phyloP scores from a whole-genome alignment of 2,797 vertebrate species.

The Setipinna tenuifilis region DNA sequence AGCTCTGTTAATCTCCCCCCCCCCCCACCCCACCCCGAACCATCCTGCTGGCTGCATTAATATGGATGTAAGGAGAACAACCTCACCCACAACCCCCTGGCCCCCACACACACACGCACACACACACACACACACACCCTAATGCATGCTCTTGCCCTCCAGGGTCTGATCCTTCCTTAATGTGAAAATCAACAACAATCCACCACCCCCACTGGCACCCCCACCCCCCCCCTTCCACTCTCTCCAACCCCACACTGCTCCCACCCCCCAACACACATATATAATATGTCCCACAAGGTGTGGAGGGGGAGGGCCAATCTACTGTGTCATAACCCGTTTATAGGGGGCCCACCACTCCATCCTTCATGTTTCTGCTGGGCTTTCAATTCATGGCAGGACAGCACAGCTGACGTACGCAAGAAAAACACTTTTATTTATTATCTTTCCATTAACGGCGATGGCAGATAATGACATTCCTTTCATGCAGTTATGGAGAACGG shows the following conservation, averaged over 20 bases:
- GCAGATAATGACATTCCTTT: background rate
- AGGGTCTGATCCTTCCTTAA: too few relatives aligned
- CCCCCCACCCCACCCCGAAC: background rate
- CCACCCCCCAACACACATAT: background rate
- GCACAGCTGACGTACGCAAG: background rate
- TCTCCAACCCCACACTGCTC: too few relatives aligned
- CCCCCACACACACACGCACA: background rate
- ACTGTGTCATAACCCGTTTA: background rate
- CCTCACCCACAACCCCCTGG: background rate
- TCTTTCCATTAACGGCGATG: background rate
- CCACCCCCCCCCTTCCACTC: too few relatives aligned
- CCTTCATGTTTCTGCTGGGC: background rate
- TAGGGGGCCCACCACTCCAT: background rate
- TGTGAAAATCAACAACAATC: too few relatives aligned
- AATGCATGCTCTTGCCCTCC: too few relatives aligned
- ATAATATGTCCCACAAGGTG: background rate
- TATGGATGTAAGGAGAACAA: slow-evolving; percentile 1
- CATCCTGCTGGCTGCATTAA: slow-evolving; percentile 11
- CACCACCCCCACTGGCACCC: too few relatives aligned
- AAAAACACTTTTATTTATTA: background rate
- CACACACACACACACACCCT: background rate
- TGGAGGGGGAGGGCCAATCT: background rate
- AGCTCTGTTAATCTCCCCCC: slow-evolving; percentile 1
- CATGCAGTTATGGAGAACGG: background rate
- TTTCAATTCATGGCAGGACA: background rate